Conservation (phyloP, 2,113 vertebrate genomes). For the Alethe diademata region DNA sequence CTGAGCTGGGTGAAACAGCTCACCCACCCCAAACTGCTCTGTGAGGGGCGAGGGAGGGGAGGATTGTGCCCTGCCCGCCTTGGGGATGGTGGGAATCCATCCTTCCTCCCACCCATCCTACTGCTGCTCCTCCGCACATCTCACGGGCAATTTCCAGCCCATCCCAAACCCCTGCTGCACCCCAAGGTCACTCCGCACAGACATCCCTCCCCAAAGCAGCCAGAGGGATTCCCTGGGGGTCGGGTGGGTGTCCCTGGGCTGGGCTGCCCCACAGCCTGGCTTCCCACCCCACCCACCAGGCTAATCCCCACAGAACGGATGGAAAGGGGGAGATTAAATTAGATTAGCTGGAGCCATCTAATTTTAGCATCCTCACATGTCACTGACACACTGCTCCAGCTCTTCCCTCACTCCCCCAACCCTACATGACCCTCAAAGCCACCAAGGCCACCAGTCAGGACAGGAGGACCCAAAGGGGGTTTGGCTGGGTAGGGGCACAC, state of each 20-base stretch:
- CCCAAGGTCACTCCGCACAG: neutral
- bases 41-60: fast-evolving
- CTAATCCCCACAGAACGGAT: neutral
- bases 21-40: neutral
- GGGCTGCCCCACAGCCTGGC: neutral
- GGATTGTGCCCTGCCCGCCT: fast-evolving
- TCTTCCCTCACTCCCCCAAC: neutral
- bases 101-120: fast-evolving
- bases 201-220: neutral
- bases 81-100: neutral
- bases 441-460: neutral
- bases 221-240: fast-evolving
- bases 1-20: neutral
- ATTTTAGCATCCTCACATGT: neutral
- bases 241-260: too few species aligned
- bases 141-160: fast-evolving
- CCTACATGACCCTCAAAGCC: neutral
- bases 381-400: neutral
- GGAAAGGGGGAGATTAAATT: conserved; percentile 17
- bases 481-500: neutral
- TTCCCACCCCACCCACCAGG: fast-evolving
- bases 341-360: neutral
- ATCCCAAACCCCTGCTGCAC: neutral
- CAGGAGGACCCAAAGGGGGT: neutral
- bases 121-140: neutral